A percentile compares a stretch with the other conserved stretches of the same genome.
These are phyloP conservation scores for Melanotaenia pygmaea DNA, from an alignment of 2,797 vertebrate genomes.

Conservation along the genomic window DNA sequence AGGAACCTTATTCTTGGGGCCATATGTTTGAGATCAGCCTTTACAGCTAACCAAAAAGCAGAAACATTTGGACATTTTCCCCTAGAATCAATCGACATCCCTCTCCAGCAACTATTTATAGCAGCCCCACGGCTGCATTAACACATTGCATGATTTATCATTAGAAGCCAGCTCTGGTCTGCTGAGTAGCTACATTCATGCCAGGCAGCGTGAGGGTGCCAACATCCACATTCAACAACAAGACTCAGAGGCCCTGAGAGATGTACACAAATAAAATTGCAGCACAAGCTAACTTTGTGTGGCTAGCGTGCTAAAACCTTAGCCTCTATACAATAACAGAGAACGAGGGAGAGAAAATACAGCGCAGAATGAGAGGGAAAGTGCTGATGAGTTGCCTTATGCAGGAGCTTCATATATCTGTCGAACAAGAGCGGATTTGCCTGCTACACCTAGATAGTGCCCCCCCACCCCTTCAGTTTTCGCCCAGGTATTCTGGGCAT, in stretches of 20 bases:
- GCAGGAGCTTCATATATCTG: conserved; percentile 70
- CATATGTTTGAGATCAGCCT: conserved; percentile 23
- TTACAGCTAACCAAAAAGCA: conserved; percentile 51
- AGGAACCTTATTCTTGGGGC: conserved; percentile 14
- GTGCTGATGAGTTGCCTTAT: conserved; percentile 77
- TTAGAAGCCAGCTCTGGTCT: conserved; percentile 72
- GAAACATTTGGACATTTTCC: conserved; percentile 51
- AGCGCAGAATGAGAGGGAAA: conserved; percentile 56
- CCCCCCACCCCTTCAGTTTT: conserved; percentile 58
- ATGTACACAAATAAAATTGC: conserved; percentile 74
- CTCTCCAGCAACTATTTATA: conserved; percentile 73
- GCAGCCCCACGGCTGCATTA: conserved; percentile 68
- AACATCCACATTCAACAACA: conserved; percentile 73
- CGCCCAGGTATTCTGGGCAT: conserved; percentile 84
- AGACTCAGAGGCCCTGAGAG: conserved; percentile 59
- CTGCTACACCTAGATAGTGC: conserved; percentile 84
- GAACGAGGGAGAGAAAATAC: conserved; percentile 48
- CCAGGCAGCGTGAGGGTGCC: conserved; percentile 62
- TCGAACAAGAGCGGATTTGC: conserved; percentile 82
- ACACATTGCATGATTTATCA: conserved; percentile 78
- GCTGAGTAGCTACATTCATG: conserved; percentile 76
- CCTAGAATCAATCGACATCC: conserved; percentile 60
- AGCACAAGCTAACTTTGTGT: conserved; percentile 71
- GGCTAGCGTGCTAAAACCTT: conserved; percentile 56
- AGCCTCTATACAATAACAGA: conserved; percentile 50